Percentiles rank a stretch among this genome's conserved stretches.
Evolutionary conservation across 1,140 invertebrate genomes (phyloP).

Genomic region (Drosophila biarmipes): DNA sequence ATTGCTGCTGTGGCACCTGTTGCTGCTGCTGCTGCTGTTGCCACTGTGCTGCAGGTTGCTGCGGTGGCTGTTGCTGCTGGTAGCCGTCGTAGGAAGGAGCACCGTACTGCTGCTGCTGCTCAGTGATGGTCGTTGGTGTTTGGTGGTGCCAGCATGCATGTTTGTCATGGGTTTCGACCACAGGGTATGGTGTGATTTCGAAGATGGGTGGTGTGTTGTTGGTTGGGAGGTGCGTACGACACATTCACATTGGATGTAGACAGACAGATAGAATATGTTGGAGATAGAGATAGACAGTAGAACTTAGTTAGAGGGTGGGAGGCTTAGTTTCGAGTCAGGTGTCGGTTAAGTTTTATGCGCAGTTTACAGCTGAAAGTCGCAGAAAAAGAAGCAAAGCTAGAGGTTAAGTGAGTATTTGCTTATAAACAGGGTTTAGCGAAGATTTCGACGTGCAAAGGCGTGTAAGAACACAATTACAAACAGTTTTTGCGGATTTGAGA

Average conservation of each 20-base stretch:
- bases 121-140: constrained; percentile 40
- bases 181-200: constrained; percentile 63
- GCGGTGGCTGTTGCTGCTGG: constrained; percentile 69
- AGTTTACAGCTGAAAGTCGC: constrained; percentile 77
- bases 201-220: constrained; percentile 51
- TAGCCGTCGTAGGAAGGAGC: constrained; percentile 65
- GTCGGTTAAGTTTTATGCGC: constrained; percentile 26
- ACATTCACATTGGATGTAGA: constrained; percentile 46
- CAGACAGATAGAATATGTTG: constrained; percentile 39
- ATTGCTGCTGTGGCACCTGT: constrained; percentile 63
- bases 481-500: too few relatives aligned
- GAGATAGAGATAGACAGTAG: constrained; percentile 35
- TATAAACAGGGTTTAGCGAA: constrained; percentile 16
- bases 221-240: constrained; percentile 52
- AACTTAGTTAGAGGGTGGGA: constrained; percentile 42
- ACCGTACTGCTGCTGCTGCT: constrained; percentile 73
- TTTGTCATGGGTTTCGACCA: constrained; percentile 60
- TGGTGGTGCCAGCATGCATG: constrained; percentile 37
- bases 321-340: constrained; percentile 21
- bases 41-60: constrained; percentile 53
- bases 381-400: constrained; percentile 48
- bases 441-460: constrained; percentile 7
- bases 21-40: constrained; percentile 47
- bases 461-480: too few relatives aligned
- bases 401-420: constrained; percentile 41